Percentiles rank a stretch among this genome's conserved stretches.
Conservation (phyloP, 2,113 vertebrate genomes). For the Geococcyx californianus region DNA sequence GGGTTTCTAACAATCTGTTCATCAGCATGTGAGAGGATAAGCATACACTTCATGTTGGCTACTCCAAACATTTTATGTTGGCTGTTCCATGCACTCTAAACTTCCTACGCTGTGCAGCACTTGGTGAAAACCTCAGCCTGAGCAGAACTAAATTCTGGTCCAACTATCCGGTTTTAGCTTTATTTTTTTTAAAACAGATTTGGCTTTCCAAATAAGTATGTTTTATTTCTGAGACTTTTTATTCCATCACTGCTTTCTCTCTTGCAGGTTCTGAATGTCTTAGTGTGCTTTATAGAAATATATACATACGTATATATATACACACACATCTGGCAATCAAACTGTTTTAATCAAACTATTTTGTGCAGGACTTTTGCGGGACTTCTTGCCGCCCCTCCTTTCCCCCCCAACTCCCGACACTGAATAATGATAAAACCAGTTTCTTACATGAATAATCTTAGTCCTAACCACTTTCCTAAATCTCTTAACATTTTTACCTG, state of each 20-base stretch:
- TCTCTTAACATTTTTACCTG: not conserved
- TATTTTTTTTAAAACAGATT: not conserved
- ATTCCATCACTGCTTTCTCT: not conserved
- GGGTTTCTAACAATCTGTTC: not conserved
- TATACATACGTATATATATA: too few species aligned
- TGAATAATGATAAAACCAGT: not conserved
- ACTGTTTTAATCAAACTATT: not conserved
- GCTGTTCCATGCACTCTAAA: rapidly evolving
- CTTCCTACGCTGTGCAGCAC: not conserved
- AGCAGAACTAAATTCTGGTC: not conserved
- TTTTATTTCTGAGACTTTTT: not conserved
- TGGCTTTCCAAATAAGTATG: not conserved
- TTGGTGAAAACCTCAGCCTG: not conserved
- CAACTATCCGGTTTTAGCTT: rapidly evolving
- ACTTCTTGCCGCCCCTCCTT: too few species aligned
- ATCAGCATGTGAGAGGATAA: not conserved
- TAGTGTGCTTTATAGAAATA: not conserved
- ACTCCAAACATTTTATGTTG: not conserved
- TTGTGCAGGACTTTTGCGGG: not conserved
- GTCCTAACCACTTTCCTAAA: not conserved
- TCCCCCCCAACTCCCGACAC: too few species aligned
- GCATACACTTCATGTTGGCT: not conserved
- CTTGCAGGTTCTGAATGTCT: not conserved
- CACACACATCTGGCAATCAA: not conserved
- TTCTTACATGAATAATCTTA: not conserved